Percentiles rank a stretch among this genome's conserved stretches.
Conservation (phyloP, 2,113 vertebrate genomes). For the Alligator sinensis region DNA sequence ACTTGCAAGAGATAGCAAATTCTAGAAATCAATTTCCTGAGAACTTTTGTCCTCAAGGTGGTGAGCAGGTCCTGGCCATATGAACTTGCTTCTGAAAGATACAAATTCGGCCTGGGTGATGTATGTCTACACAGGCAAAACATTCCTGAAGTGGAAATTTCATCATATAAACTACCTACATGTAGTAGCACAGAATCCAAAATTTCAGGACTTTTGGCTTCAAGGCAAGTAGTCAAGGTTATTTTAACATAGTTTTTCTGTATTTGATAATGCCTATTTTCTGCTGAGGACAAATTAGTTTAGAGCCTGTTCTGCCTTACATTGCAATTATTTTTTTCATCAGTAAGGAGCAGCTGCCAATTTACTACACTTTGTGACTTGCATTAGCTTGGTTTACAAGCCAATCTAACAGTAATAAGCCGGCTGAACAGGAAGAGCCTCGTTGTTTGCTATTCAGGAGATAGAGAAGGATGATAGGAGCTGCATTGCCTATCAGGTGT, state of each 20-base stretch:
- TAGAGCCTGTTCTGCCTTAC: constrained; percentile 31
- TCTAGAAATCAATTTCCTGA: neutral
- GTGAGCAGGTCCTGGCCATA: neutral
- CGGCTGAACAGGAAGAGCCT: constrained; percentile 39
- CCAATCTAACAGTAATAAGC: constrained; percentile 53
- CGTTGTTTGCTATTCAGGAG: neutral
- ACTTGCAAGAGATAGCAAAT: neutral
- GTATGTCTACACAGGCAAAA: neutral
- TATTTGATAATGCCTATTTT: constrained; percentile 48
- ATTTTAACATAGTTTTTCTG: constrained; percentile 30
- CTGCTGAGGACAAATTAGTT: constrained; percentile 59
- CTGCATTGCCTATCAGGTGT: constrained; percentile 8
- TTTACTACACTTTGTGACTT: constrained; percentile 59
- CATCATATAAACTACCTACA: neutral
- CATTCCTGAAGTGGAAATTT: neutral
- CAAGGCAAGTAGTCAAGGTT: constrained; percentile 27
- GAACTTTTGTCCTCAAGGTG: neutral
- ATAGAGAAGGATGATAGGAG: neutral
- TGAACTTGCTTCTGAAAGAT: neutral
- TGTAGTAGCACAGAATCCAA: neutral
- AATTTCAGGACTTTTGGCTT: constrained; percentile 37
- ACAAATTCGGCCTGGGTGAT: neutral
- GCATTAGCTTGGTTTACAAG: constrained; percentile 56
- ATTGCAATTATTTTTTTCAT: constrained; percentile 69
- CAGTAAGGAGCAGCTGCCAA: constrained; percentile 55